Evolutionary conservation across 2,113 vertebrate genomes (phyloP), one percentile per base, ranked within the genome.

Genomic region (zebrafish (Danio rerio)): DNA sequence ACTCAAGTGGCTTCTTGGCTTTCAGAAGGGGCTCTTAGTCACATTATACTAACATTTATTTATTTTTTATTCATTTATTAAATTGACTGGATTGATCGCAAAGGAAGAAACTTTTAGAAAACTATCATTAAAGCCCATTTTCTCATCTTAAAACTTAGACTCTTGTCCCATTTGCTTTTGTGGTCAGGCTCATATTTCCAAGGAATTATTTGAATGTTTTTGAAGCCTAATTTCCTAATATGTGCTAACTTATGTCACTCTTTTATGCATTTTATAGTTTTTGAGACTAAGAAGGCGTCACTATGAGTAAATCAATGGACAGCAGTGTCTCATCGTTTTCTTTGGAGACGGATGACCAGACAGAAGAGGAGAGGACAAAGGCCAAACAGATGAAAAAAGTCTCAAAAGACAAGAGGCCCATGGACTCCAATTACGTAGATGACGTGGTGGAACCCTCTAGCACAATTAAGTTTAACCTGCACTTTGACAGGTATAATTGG

Each of bases 361-460:
- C 91, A 0, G 85, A 90, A 71, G 89, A 92, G 50, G 91, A 93
- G 68, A 90, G 47, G 47, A 4, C 0, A 0, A 56, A 2, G 15
- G 49, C 78, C 16, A 88, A 85, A 79, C 52, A 15, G 0, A 10
- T 0, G 47, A 88, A 61, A 88, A 91, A 52, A 86, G 86, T 93
- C 0, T 92, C 93, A 47, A 75, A 88, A 6, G 91, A 93, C 43
- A 92, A 89, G 72, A 92, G 92, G 2, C 94, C 94, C 21, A 96
- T 96, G 95, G 96, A 98, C 87, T 95, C 95, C 4, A 90, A 95
- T 42, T 95, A 93, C 18, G 93, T 94, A 80, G 94, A 96, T 89
- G 94, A 96, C 31, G 87, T 94, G 58, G 90, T 92, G 69, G 0
- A 61, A 0, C 65, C 80, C 15, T 87, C 86, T 61, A 90, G 92